These are phyloP conservation scores for Pachypanchax playfairii DNA, from an alignment of 2,113 vertebrate species.

Conservation along the genomic window DNA sequence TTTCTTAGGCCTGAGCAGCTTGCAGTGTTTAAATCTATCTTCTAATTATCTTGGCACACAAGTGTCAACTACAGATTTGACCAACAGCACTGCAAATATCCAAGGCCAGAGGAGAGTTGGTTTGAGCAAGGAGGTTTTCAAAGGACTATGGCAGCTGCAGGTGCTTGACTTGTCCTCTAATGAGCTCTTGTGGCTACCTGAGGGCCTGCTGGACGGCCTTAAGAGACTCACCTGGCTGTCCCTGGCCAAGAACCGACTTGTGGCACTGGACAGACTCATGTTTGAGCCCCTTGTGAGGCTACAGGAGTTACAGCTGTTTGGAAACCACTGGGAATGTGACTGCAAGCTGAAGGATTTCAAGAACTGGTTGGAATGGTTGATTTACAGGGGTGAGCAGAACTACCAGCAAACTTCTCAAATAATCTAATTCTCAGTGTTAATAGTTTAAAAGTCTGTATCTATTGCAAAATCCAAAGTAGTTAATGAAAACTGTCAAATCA, in stretches of 20 bases:
- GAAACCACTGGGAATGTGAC: constrained; percentile 94
- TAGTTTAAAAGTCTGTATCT: constrained; percentile 7
- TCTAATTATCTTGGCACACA: constrained; percentile 87
- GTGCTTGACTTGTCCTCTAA: constrained; percentile 91
- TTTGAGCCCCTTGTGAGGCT: constrained; percentile 87
- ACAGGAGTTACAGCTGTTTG: constrained; percentile 85
- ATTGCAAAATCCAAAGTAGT: not conserved
- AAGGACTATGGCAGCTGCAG: constrained; percentile 78
- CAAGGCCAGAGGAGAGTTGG: constrained; percentile 61
- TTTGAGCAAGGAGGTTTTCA: constrained; percentile 86
- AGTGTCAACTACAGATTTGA: constrained; percentile 75
- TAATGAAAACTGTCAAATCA: constrained; percentile 13
- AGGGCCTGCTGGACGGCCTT: constrained; percentile 85
- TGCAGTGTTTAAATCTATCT: constrained; percentile 90
- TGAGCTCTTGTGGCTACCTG: constrained; percentile 83
- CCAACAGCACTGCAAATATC: constrained; percentile 80
- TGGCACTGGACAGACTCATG: constrained; percentile 84
- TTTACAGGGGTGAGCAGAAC: constrained; percentile 85
- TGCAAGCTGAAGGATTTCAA: constrained; percentile 92
- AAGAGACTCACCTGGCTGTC: constrained; percentile 87
- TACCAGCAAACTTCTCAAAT: constrained; percentile 23
- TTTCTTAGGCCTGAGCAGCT: constrained; percentile 82
- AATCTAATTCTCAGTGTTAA: not conserved
- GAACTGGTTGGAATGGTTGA: constrained; percentile 96
- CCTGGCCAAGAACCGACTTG: constrained; percentile 85